phyloP scores from a whole-genome alignment of 1,140 invertebrate genomes.

The Nephotettix cincticeps region DNA sequence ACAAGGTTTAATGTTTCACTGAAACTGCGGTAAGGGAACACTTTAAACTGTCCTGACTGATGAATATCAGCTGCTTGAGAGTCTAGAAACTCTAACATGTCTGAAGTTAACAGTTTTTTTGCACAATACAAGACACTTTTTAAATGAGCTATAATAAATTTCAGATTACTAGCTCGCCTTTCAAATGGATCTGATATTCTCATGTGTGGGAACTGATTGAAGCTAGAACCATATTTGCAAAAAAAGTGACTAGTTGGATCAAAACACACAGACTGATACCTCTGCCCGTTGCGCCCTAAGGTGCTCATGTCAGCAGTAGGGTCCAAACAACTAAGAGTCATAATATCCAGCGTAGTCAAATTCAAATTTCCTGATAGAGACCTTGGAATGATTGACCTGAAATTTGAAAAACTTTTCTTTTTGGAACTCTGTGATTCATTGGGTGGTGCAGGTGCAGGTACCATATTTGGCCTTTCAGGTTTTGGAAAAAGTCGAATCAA shows the following conservation, averaged over 20 bases:
- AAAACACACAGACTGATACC: slow-evolving; percentile 54
- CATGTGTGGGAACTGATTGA: slow-evolving; percentile 83
- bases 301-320: slow-evolving; percentile 39
- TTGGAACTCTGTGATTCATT: slow-evolving; percentile 33
- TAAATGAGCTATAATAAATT: slow-evolving; percentile 72
- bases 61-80: slow-evolving; percentile 78
- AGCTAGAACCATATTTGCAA: slow-evolving; percentile 88
- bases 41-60: slow-evolving; percentile 60
- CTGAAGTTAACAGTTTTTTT: slow-evolving; percentile 87
- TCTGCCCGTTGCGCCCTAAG: slow-evolving; percentile 28
- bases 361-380: slow-evolving; percentile 83
- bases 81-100: slow-evolving; percentile 78
- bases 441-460: slow-evolving; percentile 33
- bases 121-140: slow-evolving; percentile 75
- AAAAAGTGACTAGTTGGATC: slow-evolving; percentile 87
- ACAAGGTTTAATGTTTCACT: slow-evolving; percentile 94
- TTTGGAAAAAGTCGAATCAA: slow-evolving; percentile 83
- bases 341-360: slow-evolving; percentile 40
- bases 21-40: slow-evolving; percentile 88
- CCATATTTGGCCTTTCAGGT: slow-evolving; percentile 59
- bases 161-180: slow-evolving; percentile 55
- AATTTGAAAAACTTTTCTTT: slow-evolving; percentile 47
- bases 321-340: slow-evolving; percentile 41
- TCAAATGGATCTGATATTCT: slow-evolving; percentile 65
- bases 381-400: slow-evolving; percentile 84